Evolutionary conservation across 2,888 invertebrate species (phyloP).

Genomic region (Andrena bucephala): DNA sequence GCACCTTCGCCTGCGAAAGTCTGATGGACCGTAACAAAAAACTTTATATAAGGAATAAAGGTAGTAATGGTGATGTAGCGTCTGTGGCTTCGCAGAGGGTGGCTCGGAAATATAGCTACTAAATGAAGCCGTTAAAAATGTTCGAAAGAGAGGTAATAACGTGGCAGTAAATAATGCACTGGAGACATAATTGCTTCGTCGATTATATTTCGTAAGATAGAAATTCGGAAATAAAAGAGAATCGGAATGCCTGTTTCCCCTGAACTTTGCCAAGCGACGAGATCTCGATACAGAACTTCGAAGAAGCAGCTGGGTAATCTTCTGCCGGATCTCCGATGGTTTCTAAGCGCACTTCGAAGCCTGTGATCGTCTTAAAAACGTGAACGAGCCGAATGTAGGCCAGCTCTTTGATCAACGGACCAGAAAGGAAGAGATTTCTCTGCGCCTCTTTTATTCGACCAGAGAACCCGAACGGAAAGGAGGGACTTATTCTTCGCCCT

Average conservation of each 20-base stretch:
- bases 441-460: constrained; percentile 7
- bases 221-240: too few relatives aligned
- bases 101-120: too few relatives aligned
- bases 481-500: background rate
- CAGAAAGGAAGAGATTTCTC: background rate
- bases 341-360: constrained; percentile 1
- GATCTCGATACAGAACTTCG: background rate
- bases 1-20: too few relatives aligned
- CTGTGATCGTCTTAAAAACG: constrained; percentile 48
- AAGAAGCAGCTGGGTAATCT: constrained; percentile 20
- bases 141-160: too few relatives aligned
- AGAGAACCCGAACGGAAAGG: constrained; percentile 1
- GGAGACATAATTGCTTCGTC: too few relatives aligned
- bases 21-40: background rate
- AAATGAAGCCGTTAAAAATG: too few relatives aligned
- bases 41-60: background rate
- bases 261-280: background rate
- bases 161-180: too few relatives aligned
- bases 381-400: constrained; percentile 53
- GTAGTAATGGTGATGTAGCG: too few relatives aligned
- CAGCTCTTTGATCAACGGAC: constrained; percentile 30
- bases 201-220: too few relatives aligned
- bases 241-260: background rate
- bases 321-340: constrained; percentile 21
- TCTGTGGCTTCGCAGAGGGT: too few relatives aligned